phyloP scores from a whole-genome alignment of 2,888 invertebrate genomes.

The Drosophila borborema region DNA sequence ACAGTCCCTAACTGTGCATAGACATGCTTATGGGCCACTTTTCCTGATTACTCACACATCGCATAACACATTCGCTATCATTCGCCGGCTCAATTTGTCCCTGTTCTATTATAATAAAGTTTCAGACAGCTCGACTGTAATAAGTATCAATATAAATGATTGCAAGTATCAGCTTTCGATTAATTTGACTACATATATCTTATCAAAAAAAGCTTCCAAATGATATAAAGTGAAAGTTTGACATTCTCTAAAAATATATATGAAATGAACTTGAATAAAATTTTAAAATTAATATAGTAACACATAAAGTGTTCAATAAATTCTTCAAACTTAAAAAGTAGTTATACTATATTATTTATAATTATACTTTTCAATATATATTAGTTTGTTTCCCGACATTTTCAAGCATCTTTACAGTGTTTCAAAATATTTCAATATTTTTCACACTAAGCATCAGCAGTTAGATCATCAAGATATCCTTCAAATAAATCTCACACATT shows the following conservation, averaged over 20 bases:
- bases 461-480: slow-evolving; percentile 4
- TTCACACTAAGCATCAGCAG: slow-evolving; percentile 1
- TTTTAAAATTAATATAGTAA: no score
- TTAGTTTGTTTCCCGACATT: neutral
- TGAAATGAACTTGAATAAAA: neutral
- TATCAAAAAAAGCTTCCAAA: slow-evolving; percentile 12
- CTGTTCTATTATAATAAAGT: slow-evolving; percentile 17
- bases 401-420: neutral
- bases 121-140: slow-evolving; percentile 27
- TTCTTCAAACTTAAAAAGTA: no score
- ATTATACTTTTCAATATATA: no score
- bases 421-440: neutral
- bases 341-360: no score
- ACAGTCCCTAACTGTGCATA: slow-evolving; percentile 32
- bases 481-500: slow-evolving; percentile 3
- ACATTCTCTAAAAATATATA: no score
- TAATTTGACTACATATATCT: slow-evolving; percentile 23
- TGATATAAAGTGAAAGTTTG: slow-evolving; percentile 11
- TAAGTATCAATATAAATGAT: slow-evolving; percentile 32
- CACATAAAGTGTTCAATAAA: no score
- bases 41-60: slow-evolving; percentile 33
- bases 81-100: slow-evolving; percentile 22
- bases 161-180: slow-evolving; percentile 23
- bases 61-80: slow-evolving; percentile 29
- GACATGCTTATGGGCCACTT: slow-evolving; percentile 33